Evolutionary conservation across 2,888 invertebrate species (phyloP), one percentile per base, ranked within the genome.

Genomic region (Colletes collaris): DNA sequence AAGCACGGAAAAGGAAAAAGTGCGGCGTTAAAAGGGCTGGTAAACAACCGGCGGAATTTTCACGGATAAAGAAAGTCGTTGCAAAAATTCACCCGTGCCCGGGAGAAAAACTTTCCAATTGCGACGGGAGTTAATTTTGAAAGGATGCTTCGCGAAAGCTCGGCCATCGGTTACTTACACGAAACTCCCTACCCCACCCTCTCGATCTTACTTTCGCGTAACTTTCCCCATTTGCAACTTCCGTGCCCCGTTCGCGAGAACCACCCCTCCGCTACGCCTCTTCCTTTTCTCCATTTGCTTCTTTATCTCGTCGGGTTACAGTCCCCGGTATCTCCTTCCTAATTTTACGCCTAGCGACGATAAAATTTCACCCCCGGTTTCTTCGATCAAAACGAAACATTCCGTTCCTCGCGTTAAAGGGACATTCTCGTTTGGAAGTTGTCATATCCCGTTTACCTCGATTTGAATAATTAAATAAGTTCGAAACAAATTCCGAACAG

Each of bases 171-270:
- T 81, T 85, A 81, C 83, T 78, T 76, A 76, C 72, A 67, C 72
- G 64, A 58, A 85, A 83, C 77, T 76, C 77, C 44, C 4, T 65
- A 3, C 40, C 1, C 40, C 40, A 5, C 40, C 40, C 40, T 40
- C 40, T 40, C 62, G 62, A 70, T 75, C 74, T 73, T 69, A 60
- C 69, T 62, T 58, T 64, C 63, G 44, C 67, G 55, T 68, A 83
- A 82, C 86, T 83, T 85, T 86, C 50, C 60, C 82, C 83, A 84
- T 84, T 86, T 82, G 75, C 83, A 82, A 86, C 76, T 84, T 85
- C 73, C 59, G 63, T 11, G 58, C 59, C 35, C 64, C 56, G 59
- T 63, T 58, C 64, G 27, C 27, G 27, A 27, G 27, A 11, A 40
- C 70, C 46, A 60, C 56, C 27, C 40, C n/a, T 6, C 8, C 13